A percentile compares a stretch with the other conserved stretches of the same genome.
Conservation (phyloP, 2,113 vertebrate genomes). For the Centropus bengalensis region DNA sequence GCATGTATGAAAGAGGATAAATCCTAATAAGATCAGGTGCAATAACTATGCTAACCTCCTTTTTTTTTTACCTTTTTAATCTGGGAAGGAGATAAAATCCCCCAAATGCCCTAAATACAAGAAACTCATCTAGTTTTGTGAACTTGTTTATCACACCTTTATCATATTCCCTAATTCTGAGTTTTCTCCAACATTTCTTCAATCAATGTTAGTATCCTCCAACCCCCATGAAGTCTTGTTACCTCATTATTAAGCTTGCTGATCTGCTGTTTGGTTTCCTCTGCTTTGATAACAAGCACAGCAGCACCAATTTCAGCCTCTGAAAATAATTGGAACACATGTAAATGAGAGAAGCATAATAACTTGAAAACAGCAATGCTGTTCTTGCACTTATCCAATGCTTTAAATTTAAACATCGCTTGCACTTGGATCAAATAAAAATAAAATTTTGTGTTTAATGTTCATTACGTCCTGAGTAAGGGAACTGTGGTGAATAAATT, state of each 20-base stretch:
- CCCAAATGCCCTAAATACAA: background rate
- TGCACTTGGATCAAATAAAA: background rate
- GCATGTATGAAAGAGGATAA: background rate
- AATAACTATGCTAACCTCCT: background rate
- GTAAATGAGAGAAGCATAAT: background rate
- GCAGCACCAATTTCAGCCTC: constrained; percentile 79
- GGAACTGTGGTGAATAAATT: background rate
- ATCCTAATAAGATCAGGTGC: background rate
- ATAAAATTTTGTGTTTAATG: background rate
- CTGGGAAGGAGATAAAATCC: background rate
- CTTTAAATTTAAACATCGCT: background rate
- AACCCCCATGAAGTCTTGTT: background rate
- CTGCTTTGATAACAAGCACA: constrained; percentile 82
- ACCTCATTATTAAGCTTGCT: constrained; percentile 82
- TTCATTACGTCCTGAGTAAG: background rate
- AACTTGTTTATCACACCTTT: background rate
- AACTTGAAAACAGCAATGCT: background rate
- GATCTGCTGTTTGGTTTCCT: constrained; percentile 85
- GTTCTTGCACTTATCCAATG: background rate
- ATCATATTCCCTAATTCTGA: background rate
- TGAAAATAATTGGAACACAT: constrained; percentile 63
- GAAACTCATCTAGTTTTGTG: background rate
- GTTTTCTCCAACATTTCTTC: background rate
- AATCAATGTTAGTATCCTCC: background rate
- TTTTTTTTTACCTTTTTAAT: background rate